Base-by-base conservation (phyloP, 1,140 invertebrate species). In the Neomicropteryx cornuta region DNA sequence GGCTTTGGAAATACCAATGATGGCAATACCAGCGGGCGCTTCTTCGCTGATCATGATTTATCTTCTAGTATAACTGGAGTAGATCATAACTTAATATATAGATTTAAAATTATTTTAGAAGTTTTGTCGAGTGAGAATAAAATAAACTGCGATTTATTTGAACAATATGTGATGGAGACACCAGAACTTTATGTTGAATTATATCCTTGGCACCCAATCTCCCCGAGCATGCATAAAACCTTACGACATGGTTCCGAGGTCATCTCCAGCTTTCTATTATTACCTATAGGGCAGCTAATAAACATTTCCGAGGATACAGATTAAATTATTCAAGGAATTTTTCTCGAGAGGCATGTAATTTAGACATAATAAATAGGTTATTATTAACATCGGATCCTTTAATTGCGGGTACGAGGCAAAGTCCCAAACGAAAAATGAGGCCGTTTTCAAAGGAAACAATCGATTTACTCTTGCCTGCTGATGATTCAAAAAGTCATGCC, bases 151-250 rank as follows among this genome's bases (percentile, higher is more conserved):
- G 36, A 47, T 36, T 50, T 47, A 23, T 53, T 48, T 42, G 19
- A 18, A 13, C 18, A 20, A 16, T 53, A 40, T 36, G 27, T 34
- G 5, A 20, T 18, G 8, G 47, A 47, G 33, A 57, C 46, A 21
- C 44, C 51, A 6, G 14, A 46, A 33, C n/a, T 49, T 2, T 58
- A 56, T 36, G 47, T 58, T 3, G 2, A 47, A 20, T 33, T 53
- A 1, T 55, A 60, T 32, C 4, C 29, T 10, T 60, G 58, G 57
- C 45, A 54, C 29, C 53, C 50, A 2, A 61, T 62, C 54, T 49
- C 53, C 6, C 46, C 51, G 3, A 56, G 49, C 11, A 23, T 61
- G 22, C 58, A 61, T 33, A 61, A 62, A 51, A 50, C 60, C 33
- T 34, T 61, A 30, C 28, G 51, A 4, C 53, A 59, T 48, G 44